Evolutionary conservation across 2,113 vertebrate species (phyloP), one percentile per base, ranked within the genome.

Genomic region (Larimichthys crocea): DNA sequence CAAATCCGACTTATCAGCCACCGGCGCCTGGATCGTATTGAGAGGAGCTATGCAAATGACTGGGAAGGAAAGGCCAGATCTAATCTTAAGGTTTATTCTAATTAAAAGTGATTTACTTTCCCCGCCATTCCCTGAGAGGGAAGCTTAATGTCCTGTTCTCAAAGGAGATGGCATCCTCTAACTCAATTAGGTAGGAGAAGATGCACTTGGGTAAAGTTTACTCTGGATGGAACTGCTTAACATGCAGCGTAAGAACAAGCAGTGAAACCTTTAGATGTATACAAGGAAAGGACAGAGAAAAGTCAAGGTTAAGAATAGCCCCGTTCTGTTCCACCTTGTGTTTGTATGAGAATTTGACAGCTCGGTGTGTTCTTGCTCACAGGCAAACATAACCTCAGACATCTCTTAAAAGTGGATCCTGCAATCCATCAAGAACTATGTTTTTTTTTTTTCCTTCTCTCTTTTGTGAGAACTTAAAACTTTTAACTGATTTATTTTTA

Each of bases 101-200:
- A 96, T 96, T 95, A 93, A 93, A 95, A 95, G 89, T 88, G 87
- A 94, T 94, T 95, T 86, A 85, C 92, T 94, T 93, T 83, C 68
- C 62, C 79, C 53, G 65, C 49, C 50, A 59, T 88, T 79, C 82
- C 69, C 87, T 74, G 67, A 81, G 88, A 89, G 88, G 82, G 86
- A 89, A 93, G 64, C 57, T 87, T 90, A 69, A 91, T 94, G 92
- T 92, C 91, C 92, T 93, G 73, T 86, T 91, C 90, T 82, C 81
- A 15, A 63, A 92, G 84, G 84, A 91, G 84, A 92, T 76, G 79
- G 52, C 88, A 86, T 90, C 87, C 76, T 86, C 83, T 72, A 83
- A 88, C 85, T 92, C 84, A 88, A 85, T 92, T 92, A 90, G 76
- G 57, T 75, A 68, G 71, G 78, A 89, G 79, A 85, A 83, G 84